phyloP scores from a whole-genome alignment of 2,113 vertebrate genomes.

The Brevimyrus niger region DNA sequence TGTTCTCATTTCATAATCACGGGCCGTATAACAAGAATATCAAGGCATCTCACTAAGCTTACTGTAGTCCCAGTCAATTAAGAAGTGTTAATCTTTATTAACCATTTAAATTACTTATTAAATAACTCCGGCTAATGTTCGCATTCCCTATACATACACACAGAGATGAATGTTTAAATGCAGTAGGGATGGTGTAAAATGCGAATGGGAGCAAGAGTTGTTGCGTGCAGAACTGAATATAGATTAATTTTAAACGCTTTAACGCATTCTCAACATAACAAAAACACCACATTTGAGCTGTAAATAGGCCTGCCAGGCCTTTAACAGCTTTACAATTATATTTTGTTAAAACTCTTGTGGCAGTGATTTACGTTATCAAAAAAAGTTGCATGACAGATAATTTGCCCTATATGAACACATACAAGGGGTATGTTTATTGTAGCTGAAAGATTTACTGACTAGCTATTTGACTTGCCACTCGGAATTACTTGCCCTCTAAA shows the following conservation, averaged over 20 bases:
- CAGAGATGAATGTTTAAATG: background rate
- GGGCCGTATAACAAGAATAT: background rate
- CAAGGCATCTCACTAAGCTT: background rate
- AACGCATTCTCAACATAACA: background rate
- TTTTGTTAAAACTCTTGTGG: background rate
- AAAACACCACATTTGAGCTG: background rate
- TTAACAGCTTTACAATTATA: background rate
- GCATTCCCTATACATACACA: background rate
- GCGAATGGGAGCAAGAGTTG: background rate
- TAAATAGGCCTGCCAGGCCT: background rate
- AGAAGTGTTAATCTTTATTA: background rate
- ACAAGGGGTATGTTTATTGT: background rate
- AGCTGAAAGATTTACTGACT: background rate
- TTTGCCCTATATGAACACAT: background rate
- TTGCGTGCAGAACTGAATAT: background rate
- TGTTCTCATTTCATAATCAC: background rate
- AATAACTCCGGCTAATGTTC: background rate
- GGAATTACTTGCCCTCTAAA: background rate
- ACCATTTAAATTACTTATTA: background rate
- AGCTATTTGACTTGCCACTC: background rate
- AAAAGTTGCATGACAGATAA: background rate
- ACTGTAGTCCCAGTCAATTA: background rate
- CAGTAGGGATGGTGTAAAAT: background rate
- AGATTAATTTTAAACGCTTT: background rate
- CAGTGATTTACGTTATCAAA: background rate